Base-by-base conservation (phyloP, 2,888 invertebrate species). In the Hetaerina titia region DNA sequence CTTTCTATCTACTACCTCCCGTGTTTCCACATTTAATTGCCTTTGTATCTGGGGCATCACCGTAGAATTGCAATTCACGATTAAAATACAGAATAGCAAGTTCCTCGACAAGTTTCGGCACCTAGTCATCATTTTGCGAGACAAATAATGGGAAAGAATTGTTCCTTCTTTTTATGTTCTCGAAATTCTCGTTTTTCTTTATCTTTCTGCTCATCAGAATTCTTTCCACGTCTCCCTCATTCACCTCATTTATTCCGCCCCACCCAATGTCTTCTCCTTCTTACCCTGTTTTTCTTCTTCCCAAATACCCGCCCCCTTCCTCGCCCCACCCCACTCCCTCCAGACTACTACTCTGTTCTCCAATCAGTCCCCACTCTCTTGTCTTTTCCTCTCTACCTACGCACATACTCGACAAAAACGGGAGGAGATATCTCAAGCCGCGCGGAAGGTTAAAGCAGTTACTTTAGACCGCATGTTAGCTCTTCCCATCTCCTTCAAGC, bases 381-480 rank as follows among this genome's bases (percentile, higher is more conserved):
- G 69, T 5, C n/a, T n/a, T n/a, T 9, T n/a, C n/a, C 81, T 0
- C n/a, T 22, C 69, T 7, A 8, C 69, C 69, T n/a, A 69, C n/a
- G 22, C 69, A 19, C 69, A 15, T 81, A 81, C 81, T 13, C 25
- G 19, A 8, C 69, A 69, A 81, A 81, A 81, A 81, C 81, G 31
- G 89, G 56, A 45, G 89, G 58, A 58, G 89, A 89, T 89, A 89
- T 58, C 89, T 89, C 89, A n/a, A 56, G 89, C 57, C 89, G 81
- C 89, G 11, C 57, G 58, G 57, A 89, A 89, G 56, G 89, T 89
- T 89, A 58, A 89, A 57, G 57, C 89, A 58, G 81, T 81, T 81
- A 81, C 81, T 81, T 81, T 81, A 31, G 31, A 81, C 81, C 89
- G 89, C 89, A 57, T 57, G 89, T 57, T 89, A 17, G n/a, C 81